These are phyloP conservation scores for Dione vanillae DNA, from an alignment of 2,888 invertebrate genomes.

Conservation along the genomic window DNA sequence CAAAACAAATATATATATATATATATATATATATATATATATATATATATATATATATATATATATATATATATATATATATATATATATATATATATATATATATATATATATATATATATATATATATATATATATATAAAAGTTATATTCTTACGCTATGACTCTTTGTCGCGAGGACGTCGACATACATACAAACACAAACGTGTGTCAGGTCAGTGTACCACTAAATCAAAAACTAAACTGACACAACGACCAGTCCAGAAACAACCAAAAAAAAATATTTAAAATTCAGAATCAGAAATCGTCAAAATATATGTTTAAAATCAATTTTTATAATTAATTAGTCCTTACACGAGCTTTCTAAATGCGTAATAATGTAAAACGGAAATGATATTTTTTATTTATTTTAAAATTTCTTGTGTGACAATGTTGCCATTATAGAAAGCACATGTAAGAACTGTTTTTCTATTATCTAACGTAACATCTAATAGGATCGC, in stretches of 20 bases:
- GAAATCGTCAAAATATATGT: constrained; percentile 20
- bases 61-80: no score
- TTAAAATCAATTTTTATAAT: not conserved
- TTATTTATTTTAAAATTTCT: not conserved
- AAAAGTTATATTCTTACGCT: constrained; percentile 15
- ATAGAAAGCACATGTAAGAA: constrained; percentile 11
- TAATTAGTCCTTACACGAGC: constrained; percentile 1
- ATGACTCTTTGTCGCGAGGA: constrained; percentile 22
- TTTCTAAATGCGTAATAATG: not conserved
- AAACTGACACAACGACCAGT: not conserved
- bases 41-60: no score
- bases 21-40: no score
- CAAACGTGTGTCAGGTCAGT: not conserved
- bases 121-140: no score
- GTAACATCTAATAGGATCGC: not conserved
- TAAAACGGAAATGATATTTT: not conserved
- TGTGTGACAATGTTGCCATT: not conserved
- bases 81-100: no score
- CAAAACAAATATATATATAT: not conserved
- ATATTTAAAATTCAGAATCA: constrained; percentile 9
- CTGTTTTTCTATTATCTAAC: not conserved
- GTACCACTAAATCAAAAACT: not conserved
- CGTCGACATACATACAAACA: constrained; percentile 6
- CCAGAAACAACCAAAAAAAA: not conserved
- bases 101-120: no score